Base-by-base conservation (phyloP, 1,140 invertebrate species). In the Lasioglossum albipes region DNA sequence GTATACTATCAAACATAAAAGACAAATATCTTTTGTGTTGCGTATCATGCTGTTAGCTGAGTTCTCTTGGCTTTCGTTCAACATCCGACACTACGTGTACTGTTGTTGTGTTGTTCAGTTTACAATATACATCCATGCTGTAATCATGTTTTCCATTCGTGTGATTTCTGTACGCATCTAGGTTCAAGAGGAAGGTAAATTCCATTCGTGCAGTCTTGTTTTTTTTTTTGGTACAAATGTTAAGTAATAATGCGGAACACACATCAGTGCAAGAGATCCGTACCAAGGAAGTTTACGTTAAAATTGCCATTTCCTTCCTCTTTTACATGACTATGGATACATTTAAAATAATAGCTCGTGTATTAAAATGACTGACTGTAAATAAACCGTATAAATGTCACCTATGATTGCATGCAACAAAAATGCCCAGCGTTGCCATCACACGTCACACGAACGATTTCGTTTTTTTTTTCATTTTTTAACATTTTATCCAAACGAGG, bases 321-420 rank as follows among this genome's bases (percentile, higher is more conserved):
- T 79, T 79, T 74, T 79, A 74, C 77, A 79, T 57, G n/a, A 67
- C 22, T 79, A 49, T 66, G 49, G 52, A 79, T 79, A 79, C 69
- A 66, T 73, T 65, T 79, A 31, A 73, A 70, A 57, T 16, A 12
- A 41, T 77, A 77, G 41, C 57, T 77, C 54, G 42, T 77, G 45
- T 52, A 49, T 74, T 79, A 59, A 74, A 74, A 36, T 2, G 36
- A 36, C 36, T 74, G 77, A 79, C 71, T 22, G 49, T 45, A 3
- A 16, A 54, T 42, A 79, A 79, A 79, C 22, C 77, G 77, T 74
- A 74, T 74, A 79, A 79, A 79, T 79, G 77, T 79, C 77, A 79
- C 77, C 77, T 79, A 79, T 79, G 4, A 79, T 79, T 79, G 77
- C 77, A 12, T 10, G 16, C 18, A 62, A 66, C 18, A 36, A 36